Conservation (phyloP, 2,113 vertebrate genomes). For the Neotoma lepida region DNA sequence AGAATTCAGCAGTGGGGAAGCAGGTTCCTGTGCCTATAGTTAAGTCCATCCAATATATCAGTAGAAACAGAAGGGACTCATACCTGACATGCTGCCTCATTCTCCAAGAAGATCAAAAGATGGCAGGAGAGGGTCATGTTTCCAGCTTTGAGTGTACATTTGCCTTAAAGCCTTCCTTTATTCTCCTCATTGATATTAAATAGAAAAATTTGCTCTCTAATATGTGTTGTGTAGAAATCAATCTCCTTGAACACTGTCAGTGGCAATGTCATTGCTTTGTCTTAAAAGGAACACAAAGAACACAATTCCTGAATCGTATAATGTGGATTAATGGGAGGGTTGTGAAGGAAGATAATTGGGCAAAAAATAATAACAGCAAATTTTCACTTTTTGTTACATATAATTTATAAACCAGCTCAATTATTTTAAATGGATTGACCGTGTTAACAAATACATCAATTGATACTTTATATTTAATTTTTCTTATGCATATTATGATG, state of each 20-base stretch:
- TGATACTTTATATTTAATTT: background rate
- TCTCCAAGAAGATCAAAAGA: background rate
- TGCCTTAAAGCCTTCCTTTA: background rate
- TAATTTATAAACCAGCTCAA: background rate
- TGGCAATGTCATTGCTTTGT: background rate
- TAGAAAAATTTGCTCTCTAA: background rate
- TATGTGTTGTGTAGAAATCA: background rate
- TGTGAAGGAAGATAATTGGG: background rate
- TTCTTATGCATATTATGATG: background rate
- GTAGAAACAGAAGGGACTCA: background rate
- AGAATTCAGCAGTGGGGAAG: background rate
- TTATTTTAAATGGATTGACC: background rate
- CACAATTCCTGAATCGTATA: background rate
- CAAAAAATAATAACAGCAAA: background rate
- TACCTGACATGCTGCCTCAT: background rate
- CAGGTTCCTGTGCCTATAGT: background rate
- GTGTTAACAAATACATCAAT: background rate
- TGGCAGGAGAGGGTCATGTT: background rate
- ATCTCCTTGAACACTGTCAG: background rate
- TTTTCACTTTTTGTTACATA: background rate
- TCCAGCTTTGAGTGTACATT: background rate
- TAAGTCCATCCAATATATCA: background rate
- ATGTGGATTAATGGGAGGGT: too few relatives aligned
- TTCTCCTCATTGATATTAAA: background rate
- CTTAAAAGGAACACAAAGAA: background rate